phyloP scores from a whole-genome alignment of 1,140 invertebrate species.

The Choristoneura fumiferana region DNA sequence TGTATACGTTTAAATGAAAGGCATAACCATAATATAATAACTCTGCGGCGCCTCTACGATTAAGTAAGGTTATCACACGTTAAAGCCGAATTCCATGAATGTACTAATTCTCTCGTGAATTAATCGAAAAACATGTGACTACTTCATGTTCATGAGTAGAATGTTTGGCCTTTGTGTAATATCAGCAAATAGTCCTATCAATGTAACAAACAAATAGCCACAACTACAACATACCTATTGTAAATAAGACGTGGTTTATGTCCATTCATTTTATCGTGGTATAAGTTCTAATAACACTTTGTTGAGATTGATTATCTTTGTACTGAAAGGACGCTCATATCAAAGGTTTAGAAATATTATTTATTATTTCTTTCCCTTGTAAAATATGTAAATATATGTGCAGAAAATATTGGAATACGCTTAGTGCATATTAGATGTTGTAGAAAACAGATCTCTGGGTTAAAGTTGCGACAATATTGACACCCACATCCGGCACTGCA shows the following conservation, averaged over 20 bases:
- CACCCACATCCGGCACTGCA: neutral
- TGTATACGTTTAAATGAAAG: too few species aligned
- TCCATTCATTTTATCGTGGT: constrained; percentile 33
- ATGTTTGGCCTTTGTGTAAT: constrained; percentile 18
- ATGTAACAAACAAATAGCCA: constrained; percentile 21
- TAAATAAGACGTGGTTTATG: constrained; percentile 43
- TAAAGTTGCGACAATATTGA: constrained; percentile 29
- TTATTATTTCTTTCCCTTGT: constrained; percentile 69
- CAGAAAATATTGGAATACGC: constrained; percentile 48
- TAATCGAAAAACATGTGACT: too few species aligned
- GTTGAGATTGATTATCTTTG: constrained; percentile 37
- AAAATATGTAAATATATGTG: constrained; percentile 73
- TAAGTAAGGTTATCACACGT: too few species aligned
- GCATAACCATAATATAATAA: too few species aligned
- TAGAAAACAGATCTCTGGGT: constrained; percentile 39
- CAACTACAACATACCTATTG: constrained; percentile 28
- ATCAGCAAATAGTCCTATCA: constrained; percentile 23
- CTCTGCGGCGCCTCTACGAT: too few species aligned
- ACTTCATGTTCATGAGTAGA: neutral
- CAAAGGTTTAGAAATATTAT: constrained; percentile 64
- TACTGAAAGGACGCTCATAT: constrained; percentile 60
- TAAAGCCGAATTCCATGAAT: too few species aligned
- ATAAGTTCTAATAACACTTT: constrained; percentile 27
- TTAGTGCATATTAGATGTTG: constrained; percentile 34
- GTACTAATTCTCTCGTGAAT: too few species aligned